Evolutionary conservation across 2,113 vertebrate species (phyloP), one percentile per base, ranked within the genome.

Genomic region (Ramphastos sulfuratus): DNA sequence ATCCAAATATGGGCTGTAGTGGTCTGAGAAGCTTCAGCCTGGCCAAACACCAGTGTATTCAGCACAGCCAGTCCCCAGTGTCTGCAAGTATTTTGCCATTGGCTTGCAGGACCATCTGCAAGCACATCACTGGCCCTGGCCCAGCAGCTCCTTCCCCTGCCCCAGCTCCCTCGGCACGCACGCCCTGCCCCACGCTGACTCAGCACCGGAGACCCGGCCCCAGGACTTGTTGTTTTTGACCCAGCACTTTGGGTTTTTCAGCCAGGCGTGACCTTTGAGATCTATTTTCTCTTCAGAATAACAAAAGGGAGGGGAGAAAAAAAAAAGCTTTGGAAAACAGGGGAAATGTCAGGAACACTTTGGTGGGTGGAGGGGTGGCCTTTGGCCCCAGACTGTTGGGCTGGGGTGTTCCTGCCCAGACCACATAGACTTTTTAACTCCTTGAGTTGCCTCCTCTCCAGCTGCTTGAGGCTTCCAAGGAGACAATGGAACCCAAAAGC

Each of bases 61-160:
- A 33, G 33, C 61, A 7, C 1, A 1, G 4, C 25, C 31, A 10
- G 7, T 46, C 50, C 9, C 0, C 4, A 23, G 31, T 11, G 31
- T 21, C 69, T 39, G 48, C 35, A 69, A 21, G 59, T n/a, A 23
- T 12, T 54, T 54, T 8, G 74, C 39, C 4, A 2, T 31, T 63
- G 61, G 42, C 59, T 39, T 7, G 63, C 3, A 25, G 69, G 37
- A 54, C 52, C 1, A 4, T 6, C 6, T n/a, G 55, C 17, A 20
- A 87, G 48, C 24, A 11, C 39, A 20, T 25, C 5, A 16, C 67
- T 82, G 90, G 86, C 30, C 3, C 44, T 25, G 52, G 35, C 14
- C 46, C 82, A 20, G 67, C 72, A 4, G 50, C 35, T 52, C 31
- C 70, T 19, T 33, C 33, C 37, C 3, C 15, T 10, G 24, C 79